Conservation (phyloP, 2,797 vertebrate species). For the Vespertilio murinus region DNA sequence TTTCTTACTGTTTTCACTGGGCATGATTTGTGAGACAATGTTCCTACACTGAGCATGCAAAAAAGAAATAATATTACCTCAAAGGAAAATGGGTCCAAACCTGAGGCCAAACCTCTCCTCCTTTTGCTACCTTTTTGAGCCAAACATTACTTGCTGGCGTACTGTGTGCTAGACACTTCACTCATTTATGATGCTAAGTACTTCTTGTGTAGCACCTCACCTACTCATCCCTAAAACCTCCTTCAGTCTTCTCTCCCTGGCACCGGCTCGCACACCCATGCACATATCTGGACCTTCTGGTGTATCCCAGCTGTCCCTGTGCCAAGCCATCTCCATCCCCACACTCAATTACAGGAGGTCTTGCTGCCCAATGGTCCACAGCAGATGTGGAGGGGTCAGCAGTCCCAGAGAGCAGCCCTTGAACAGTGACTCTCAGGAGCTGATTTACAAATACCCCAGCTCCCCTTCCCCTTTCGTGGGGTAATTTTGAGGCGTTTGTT, state of each 20-base stretch:
- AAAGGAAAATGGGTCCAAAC: background rate
- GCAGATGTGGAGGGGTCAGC: background rate
- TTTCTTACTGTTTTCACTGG: background rate
- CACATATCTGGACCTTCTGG: background rate
- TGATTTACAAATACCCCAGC: background rate
- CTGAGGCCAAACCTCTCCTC: background rate
- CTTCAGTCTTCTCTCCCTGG: too few relatives aligned
- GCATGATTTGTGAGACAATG: background rate
- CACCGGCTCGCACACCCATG: rapidly evolving
- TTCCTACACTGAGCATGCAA: background rate
- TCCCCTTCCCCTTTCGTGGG: too few relatives aligned
- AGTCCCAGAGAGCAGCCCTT: background rate
- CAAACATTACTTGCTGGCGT: background rate
- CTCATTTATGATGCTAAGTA: too few relatives aligned
- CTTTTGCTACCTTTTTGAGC: background rate
- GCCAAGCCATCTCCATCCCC: rapidly evolving
- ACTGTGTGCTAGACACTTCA: background rate
- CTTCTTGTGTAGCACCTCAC: too few relatives aligned
- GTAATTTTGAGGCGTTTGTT: rapidly evolving
- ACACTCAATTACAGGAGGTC: background rate
- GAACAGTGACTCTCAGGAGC: rapidly evolving
- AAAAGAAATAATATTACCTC: background rate
- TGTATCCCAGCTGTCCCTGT: background rate
- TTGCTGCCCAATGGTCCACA: background rate
- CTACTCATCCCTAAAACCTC: background rate